Evolutionary conservation across 2,888 invertebrate genomes (phyloP).

Genomic region (Urechis unicinctus): DNA sequence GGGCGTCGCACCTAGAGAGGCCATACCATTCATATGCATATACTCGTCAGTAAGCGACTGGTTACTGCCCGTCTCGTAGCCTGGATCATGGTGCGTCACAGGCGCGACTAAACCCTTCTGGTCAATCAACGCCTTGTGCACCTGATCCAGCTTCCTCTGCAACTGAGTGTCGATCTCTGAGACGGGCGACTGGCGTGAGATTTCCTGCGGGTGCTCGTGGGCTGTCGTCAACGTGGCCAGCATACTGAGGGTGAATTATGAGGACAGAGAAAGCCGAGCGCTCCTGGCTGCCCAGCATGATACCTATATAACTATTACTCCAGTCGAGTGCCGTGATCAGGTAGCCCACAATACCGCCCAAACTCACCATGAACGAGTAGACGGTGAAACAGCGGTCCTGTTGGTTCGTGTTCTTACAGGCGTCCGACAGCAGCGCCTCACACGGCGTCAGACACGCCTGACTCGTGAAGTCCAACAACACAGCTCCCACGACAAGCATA

Average conservation of each 20-base stretch:
- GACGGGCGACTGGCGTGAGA: neutral
- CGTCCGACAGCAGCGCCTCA: slow-evolving; percentile 85
- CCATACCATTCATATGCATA: neutral
- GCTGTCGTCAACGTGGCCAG: slow-evolving; percentile 79
- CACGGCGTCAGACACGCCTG: slow-evolving; percentile 94
- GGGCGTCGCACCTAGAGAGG: neutral
- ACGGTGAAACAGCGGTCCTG: slow-evolving; percentile 88
- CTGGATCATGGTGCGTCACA: slow-evolving; percentile 11
- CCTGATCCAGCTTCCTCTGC: slow-evolving; percentile 11
- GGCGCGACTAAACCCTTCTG: slow-evolving; percentile 6
- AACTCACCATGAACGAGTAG: slow-evolving; percentile 92
- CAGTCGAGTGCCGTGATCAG: slow-evolving; percentile 71
- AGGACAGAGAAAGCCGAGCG: slow-evolving; percentile 86
- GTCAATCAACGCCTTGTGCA: slow-evolving; percentile 12
- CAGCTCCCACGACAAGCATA: slow-evolving; percentile 66
- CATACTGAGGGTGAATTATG: slow-evolving; percentile 79
- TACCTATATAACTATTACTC: slow-evolving; percentile 64
- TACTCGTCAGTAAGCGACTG: slow-evolving; percentile 11
- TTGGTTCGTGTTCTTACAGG: slow-evolving; percentile 79
- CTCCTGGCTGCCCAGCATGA: slow-evolving; percentile 76
- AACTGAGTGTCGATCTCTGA: neutral
- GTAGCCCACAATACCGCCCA: slow-evolving; percentile 92
- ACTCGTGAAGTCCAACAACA: slow-evolving; percentile 87
- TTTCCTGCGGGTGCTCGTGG: slow-evolving; percentile 68
- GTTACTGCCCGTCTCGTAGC: slow-evolving; percentile 39